Percentiles rank a stretch among this genome's conserved stretches.
Evolutionary conservation across 2,113 vertebrate species (phyloP).

Genomic region (Pedetes capensis): DNA sequence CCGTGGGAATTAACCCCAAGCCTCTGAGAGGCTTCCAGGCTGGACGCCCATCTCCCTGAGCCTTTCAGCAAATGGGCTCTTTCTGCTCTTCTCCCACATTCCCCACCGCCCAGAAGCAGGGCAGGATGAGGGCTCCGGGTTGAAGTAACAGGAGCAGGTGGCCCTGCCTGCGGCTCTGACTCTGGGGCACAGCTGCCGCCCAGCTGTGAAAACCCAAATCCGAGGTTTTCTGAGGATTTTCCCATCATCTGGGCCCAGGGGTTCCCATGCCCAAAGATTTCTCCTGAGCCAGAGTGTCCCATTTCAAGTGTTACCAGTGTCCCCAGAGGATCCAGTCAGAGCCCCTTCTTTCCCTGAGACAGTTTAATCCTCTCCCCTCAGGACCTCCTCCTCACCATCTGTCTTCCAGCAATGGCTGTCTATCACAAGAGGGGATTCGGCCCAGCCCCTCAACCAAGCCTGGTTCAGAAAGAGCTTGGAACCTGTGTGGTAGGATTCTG

Average conservation of each 20-base stretch:
- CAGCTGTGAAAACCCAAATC: slow-evolving; percentile 35
- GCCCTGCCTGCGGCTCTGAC: slow-evolving; percentile 41
- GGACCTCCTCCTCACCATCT: not conserved
- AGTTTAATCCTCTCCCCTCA: not conserved
- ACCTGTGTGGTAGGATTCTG: rapidly evolving
- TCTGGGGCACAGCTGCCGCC: slow-evolving; percentile 58
- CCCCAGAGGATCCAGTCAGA: not conserved
- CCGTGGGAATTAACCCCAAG: not conserved
- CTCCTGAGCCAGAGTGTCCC: not conserved
- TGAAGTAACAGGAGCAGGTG: slow-evolving; percentile 32
- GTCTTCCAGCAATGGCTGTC: not conserved
- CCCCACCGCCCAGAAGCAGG: not conserved
- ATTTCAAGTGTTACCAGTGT: not conserved
- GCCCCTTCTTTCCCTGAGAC: not conserved
- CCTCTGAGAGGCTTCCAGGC: not conserved
- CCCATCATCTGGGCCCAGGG: slow-evolving; percentile 62
- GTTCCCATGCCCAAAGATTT: slow-evolving; percentile 24
- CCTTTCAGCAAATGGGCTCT: not conserved
- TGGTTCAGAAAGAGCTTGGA: not conserved
- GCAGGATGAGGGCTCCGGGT: not conserved
- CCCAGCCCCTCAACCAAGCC: not conserved
- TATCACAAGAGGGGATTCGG: not conserved
- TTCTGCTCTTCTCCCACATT: not conserved
- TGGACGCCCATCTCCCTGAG: not conserved
- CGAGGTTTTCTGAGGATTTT: slow-evolving; percentile 48